Conservation (phyloP, 1,140 invertebrate genomes). For the Reticulitermes speratus region DNA sequence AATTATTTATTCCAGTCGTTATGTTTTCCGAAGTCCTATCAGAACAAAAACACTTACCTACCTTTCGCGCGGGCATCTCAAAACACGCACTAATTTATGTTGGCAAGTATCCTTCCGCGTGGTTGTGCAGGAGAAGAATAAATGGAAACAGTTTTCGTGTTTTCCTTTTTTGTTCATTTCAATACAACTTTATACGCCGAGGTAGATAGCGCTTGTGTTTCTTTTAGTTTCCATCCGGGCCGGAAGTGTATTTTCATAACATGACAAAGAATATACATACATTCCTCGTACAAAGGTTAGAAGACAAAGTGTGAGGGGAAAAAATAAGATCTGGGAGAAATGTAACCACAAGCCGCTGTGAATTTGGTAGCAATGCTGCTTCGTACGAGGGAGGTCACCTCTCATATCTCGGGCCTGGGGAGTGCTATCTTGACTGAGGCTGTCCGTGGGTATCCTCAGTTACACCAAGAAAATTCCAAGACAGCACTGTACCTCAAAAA, state of each 20-base stretch:
- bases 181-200: constrained; percentile 4
- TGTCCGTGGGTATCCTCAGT: too few species aligned
- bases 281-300: too few species aligned
- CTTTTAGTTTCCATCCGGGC: neutral
- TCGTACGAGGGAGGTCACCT: too few species aligned
- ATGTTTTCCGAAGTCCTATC: neutral
- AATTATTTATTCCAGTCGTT: neutral
- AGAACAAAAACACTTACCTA: neutral
- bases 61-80: neutral
- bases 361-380: too few species aligned
- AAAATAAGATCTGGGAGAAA: too few species aligned
- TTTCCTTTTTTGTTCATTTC: neutral
- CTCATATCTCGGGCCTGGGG: too few species aligned
- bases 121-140: neutral
- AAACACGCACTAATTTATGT: neutral
- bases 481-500: too few species aligned
- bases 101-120: neutral
- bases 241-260: neutral
- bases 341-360: too few species aligned
- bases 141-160: constrained; percentile 20
- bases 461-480: too few species aligned
- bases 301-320: too few species aligned
- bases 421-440: too few species aligned
- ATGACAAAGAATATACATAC: neutral
- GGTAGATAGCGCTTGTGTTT: neutral